These are phyloP conservation scores for Parochlus steinenii DNA, from an alignment of 2,888 invertebrate species.

Conservation along the genomic window DNA sequence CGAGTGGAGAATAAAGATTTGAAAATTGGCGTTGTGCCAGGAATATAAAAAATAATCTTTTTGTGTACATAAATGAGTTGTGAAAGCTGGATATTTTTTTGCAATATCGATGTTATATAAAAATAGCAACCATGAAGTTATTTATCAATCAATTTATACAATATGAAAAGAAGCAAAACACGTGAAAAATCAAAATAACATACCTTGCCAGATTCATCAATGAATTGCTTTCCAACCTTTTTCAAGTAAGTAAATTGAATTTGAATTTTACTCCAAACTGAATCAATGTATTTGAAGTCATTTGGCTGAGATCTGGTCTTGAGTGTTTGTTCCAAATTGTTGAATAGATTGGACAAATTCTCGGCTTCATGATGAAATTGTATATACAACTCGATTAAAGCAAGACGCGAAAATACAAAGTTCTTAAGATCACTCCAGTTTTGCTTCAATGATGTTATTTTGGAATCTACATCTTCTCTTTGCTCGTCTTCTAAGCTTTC, in stretches of 20 bases:
- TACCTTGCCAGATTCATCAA: conserved; percentile 41
- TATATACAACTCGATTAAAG: conserved; percentile 47
- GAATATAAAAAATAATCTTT: conserved; percentile 1
- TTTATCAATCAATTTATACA: too few relatives aligned
- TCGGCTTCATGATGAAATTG: conserved; percentile 55
- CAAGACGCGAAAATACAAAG: conserved; percentile 43
- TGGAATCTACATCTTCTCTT: conserved; percentile 40
- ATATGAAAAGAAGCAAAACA: too few relatives aligned
- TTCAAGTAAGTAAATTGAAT: conserved; percentile 48
- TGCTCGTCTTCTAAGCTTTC: conserved; percentile 48
- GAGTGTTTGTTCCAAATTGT: conserved; percentile 43
- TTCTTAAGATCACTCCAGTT: conserved; percentile 46
- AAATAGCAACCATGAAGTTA: too few relatives aligned
- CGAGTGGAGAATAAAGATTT: conserved; percentile 3
- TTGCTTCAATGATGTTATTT: conserved; percentile 43
- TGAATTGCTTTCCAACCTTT: conserved; percentile 47
- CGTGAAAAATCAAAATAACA: conserved; percentile 16
- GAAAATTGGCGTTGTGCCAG: conserved; percentile 3
- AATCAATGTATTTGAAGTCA: conserved; percentile 29
- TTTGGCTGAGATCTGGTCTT: conserved; percentile 39
- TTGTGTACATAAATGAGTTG: conserved; percentile 7
- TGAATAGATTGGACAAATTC: conserved; percentile 45
- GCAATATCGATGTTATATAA: not conserved
- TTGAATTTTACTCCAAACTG: conserved; percentile 42
- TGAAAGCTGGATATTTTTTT: not conserved